Conservation (phyloP, 1,140 invertebrate genomes). For the Theocolax elegans region DNA sequence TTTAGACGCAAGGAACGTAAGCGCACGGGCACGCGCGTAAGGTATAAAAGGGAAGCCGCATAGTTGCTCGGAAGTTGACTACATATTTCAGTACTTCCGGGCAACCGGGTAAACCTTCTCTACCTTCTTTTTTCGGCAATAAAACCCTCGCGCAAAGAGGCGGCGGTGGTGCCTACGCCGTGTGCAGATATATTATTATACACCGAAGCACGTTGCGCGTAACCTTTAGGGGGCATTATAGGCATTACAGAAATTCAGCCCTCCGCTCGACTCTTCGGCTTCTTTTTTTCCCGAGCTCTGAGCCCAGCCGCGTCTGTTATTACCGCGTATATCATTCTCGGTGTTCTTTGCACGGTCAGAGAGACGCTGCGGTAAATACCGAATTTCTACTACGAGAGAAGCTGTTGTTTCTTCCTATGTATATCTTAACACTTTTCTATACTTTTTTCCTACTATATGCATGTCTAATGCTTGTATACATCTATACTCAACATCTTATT, state of each 20-base stretch:
- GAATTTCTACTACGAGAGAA: no score
- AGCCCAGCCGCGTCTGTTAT: no score
- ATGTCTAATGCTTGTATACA: no score
- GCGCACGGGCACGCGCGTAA: background rate
- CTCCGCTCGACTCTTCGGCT: constrained; percentile 53
- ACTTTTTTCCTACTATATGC: no score
- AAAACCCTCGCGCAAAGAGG: constrained; percentile 56
- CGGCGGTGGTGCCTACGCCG: constrained; percentile 19
- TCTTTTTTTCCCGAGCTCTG: background rate
- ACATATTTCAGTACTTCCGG: constrained; percentile 52
- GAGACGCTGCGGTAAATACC: background rate
- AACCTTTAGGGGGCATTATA: constrained; percentile 55
- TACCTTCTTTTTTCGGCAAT: constrained; percentile 53
- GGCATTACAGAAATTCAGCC: constrained; percentile 62
- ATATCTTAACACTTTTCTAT: no score
- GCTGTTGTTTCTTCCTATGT: no score
- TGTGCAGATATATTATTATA: constrained; percentile 22
- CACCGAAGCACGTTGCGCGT: constrained; percentile 3
- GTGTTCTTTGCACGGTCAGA: constrained; percentile 57
- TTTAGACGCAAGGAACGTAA: constrained; percentile 1
- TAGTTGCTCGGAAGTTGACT: constrained; percentile 47
- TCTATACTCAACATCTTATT: no score
- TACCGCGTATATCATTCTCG: no score
- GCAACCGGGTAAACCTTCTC: constrained; percentile 1
- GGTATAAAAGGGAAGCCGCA: constrained; percentile 28